These are phyloP conservation scores for Eustalomyia histrio DNA, from an alignment of 2,888 invertebrate species.

Conservation along the genomic window DNA sequence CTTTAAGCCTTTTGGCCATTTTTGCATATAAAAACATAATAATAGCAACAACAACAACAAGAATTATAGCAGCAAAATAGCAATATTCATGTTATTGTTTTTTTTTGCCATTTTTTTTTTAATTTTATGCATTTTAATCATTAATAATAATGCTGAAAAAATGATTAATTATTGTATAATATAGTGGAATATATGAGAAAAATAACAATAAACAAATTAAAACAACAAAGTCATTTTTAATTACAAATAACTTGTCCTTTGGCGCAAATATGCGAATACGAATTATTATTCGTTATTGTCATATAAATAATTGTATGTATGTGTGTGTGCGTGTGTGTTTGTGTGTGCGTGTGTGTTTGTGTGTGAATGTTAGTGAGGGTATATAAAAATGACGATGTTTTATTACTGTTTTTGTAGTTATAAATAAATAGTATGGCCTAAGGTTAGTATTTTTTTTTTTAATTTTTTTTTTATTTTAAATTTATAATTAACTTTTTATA, in stretches of 20 bases:
- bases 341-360: neutral
- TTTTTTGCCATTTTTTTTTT: conserved; percentile 51
- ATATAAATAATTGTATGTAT: neutral
- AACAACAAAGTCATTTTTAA: conserved; percentile 65
- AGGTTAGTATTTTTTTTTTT: conserved; percentile 26
- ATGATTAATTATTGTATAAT: conserved; percentile 58
- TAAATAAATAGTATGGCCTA: conserved; percentile 31
- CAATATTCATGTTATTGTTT: neutral
- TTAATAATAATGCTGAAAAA: conserved; percentile 51
- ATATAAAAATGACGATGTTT: conserved; percentile 13
- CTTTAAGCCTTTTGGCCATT: conserved; percentile 51
- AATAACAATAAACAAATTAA: conserved; percentile 62
- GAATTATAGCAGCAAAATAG: neutral
- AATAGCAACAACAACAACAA: conserved; percentile 39
- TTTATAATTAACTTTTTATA: conserved; percentile 54
- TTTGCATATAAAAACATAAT: conserved; percentile 23
- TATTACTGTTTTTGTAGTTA: conserved; percentile 31
- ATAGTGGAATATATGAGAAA: conserved; percentile 28
- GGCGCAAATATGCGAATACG: conserved; percentile 41
- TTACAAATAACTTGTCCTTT: conserved; percentile 61
- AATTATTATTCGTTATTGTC: neutral
- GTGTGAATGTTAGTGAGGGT: neutral
- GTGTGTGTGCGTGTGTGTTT: neutral
- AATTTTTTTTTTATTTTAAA: conserved; percentile 36
- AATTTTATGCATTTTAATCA: conserved; percentile 63